Evolutionary conservation across 2,113 vertebrate genomes (phyloP), one percentile per base, ranked within the genome.

Genomic region (Alces alces): DNA sequence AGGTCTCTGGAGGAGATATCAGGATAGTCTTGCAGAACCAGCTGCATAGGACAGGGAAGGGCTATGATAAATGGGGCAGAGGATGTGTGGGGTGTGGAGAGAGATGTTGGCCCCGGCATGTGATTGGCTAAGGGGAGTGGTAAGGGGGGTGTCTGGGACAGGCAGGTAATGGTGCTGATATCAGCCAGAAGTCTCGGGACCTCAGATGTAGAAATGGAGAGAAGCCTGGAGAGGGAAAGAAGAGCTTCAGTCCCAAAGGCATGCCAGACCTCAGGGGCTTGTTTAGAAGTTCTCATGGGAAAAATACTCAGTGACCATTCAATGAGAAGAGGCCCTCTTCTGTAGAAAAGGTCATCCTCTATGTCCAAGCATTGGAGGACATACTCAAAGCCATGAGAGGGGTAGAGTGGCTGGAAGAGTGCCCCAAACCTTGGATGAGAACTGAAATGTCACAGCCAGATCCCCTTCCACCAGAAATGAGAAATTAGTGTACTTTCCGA

Each of bases 1-100:
- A 96, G 25, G 45, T 58, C 79, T 94, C 73, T 55, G 13, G 36
- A 89, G 88, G 78, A 92, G 50, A 36, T 36, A 50, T 55, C 66
- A 83, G 45, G 80, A 28, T n/a, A 58, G 57, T 45, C 21, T 64
- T 70, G 28, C 15, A 52, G 70, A 95, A 96, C 23, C 3, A n/a
- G 28, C 47, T 79, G 12, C 60, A 73, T 58, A 83, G 36, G 36
- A 57, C 39, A 6, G 16, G n/a, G 95, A 0, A 79, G 36, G 23
- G 7, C 33, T 86, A 36, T 60, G 64, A 73, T 57, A 57, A 92
- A 73, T 16, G 61, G 7, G 61, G 61, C 50, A 64, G 7, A 50
- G 25, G 45, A 83, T 25, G 12, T 39, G 13, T 52, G 25, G 25
- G 28, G 6, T 9, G 0, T 85, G 52, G 28, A 88, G 52, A 84